Conservation (phyloP, 2,888 invertebrate genomes). For the Diplolepis rosae region DNA sequence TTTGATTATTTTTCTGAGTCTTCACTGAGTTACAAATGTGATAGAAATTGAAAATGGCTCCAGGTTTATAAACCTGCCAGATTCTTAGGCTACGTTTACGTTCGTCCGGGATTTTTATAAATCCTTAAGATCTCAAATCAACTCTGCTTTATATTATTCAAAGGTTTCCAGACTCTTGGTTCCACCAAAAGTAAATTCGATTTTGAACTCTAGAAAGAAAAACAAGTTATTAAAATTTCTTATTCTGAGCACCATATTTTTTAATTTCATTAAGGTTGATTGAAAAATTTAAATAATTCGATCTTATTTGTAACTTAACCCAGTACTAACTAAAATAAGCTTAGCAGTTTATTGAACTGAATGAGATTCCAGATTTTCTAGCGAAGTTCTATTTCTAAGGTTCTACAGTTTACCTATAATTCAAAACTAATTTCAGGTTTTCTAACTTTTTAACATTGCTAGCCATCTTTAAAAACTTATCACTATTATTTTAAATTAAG, state of each 20-base stretch:
- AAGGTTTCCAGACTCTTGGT: neutral
- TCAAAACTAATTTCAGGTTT: no score
- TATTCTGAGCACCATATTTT: no score
- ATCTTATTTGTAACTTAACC: no score
- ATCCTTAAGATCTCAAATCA: neutral
- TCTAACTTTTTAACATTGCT: no score
- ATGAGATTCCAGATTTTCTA: no score
- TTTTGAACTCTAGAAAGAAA: neutral
- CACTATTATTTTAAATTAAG: neutral
- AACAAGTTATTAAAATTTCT: neutral
- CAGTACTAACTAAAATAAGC: no score
- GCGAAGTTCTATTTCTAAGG: no score
- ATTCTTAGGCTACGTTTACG: slow-evolving; percentile 46
- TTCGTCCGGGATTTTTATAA: slow-evolving; percentile 14
- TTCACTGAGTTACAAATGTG: slow-evolving; percentile 46
- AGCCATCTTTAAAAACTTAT: no score
- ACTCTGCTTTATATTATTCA: neutral
- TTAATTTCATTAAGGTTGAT: no score
- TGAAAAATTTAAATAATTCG: no score
- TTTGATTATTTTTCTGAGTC: slow-evolving; percentile 55
- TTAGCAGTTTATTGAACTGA: no score
- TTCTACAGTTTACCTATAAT: no score
- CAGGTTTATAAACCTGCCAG: slow-evolving; percentile 42
- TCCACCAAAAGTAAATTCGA: neutral
- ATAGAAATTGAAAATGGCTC: slow-evolving; percentile 52